Percentiles rank a stretch among this genome's conserved stretches.
Evolutionary conservation across 2,113 vertebrate species (phyloP).

Genomic region (Poeciliopsis prolifica): DNA sequence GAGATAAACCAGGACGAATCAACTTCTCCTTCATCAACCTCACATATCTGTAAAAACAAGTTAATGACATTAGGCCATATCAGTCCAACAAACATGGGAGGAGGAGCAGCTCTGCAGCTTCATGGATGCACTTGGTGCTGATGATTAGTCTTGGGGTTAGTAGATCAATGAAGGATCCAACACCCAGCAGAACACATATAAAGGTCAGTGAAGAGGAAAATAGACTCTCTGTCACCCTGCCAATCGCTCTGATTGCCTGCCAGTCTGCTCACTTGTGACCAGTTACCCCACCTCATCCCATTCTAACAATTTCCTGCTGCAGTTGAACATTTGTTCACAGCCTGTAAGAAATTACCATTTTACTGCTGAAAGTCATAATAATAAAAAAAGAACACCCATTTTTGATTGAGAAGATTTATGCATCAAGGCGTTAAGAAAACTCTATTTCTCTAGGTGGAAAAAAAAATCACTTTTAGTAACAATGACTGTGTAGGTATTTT

Average conservation of each 20-base stretch:
- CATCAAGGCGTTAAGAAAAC: too few species aligned
- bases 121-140: slow-evolving; percentile 17
- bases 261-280: slow-evolving; percentile 34
- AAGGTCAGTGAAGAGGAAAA: slow-evolving; percentile 52
- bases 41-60: slow-evolving; percentile 17
- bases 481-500: not conserved
- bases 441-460: not conserved
- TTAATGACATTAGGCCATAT: slow-evolving; percentile 19
- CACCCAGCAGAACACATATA: slow-evolving; percentile 34
- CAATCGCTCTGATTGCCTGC: slow-evolving; percentile 48
- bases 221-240: slow-evolving; percentile 34
- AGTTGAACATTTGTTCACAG: not conserved
- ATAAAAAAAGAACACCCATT: not conserved
- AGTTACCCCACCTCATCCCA: slow-evolving; percentile 21
- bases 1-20: slow-evolving; percentile 15
- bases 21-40: not conserved
- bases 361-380: not conserved
- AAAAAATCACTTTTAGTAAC: too few species aligned
- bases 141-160: slow-evolving; percentile 7
- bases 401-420: too few species aligned
- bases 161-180: slow-evolving; percentile 42
- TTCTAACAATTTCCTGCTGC: not conserved
- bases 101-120: slow-evolving; percentile 7
- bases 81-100: not conserved
- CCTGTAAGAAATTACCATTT: not conserved